Evolutionary conservation across 2,888 invertebrate species (phyloP), one percentile per base, ranked within the genome.

Genomic region (Polydrusus cervinus): DNA sequence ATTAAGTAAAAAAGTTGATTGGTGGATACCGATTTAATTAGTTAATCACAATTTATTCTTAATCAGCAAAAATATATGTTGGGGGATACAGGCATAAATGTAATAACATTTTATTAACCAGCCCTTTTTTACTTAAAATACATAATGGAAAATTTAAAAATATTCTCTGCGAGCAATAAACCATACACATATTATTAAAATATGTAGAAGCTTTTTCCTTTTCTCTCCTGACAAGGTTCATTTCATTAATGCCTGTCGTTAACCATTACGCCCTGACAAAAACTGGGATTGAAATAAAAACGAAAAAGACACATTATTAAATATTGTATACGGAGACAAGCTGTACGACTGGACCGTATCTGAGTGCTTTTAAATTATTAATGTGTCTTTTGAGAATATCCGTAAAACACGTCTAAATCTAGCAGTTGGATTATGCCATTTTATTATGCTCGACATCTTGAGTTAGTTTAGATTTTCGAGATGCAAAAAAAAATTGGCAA

Each of bases 341-440:
- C 65, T 66, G 68, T 71, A 74, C 70, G 77, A 79, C 67, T 80
- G 79, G 80, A 80, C 80, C 80, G 77, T 79, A 74, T 76, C 79
- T 79, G 79, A 80, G 80, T 79, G 78, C 79, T 78, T 60, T 78
- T 80, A 74, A 80, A 80, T 79, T 74, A 74, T 74, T 74, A 60
- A 73, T 49, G 49, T 0, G 49, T 13, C 30, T 73, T 73, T 73
- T 67, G 60, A 40, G 61, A 18, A 40, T 49, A 43, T 53, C 64
- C 55, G 20, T 38, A 7, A 60, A 53, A 51, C 18, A 38, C 34
- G 57, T 38, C n/a, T 60, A 16, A 38, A 53, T 25, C 25, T 25
- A 5, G 6, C 3, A 20, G 10, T 18, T 7, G 53, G 25, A 53
- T 53, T 53, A 53, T 3, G 25, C 13, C 25, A 18, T 51, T 51